Base-by-base conservation (phyloP, 2,888 invertebrate genomes). In the Dicycla oo region DNA sequence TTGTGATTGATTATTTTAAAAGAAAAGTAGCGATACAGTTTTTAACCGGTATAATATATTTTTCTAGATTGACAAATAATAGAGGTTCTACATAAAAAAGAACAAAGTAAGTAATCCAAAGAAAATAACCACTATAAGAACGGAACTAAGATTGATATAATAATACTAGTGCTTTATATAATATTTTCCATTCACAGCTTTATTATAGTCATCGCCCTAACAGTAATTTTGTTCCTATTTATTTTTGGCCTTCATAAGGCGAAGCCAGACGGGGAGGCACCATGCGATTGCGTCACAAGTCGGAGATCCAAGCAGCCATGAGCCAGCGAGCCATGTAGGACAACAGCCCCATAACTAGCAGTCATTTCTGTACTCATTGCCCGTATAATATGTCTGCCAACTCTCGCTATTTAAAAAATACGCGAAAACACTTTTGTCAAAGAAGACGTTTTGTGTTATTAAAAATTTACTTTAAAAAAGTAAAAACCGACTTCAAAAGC, bases 241-340 rank as follows among this genome's bases (percentile, higher is more conserved):
- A 75, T 58, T 49, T 66, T 67, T 74, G 82, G 80, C 81, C 75
- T 82, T 75, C 82, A 85, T 85, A 85, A 84, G 84, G 86, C 68
- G 81, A 85, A 85, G 83, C 88, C 87, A 94, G 94, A 94, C 94
- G 87, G 81, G 78, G 80, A 77, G 94, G 91, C 94, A 88, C 93
- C 93, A 84, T 75, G 73, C 71, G 80, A 81, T 91, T 92, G 88
- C 81, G 82, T 87, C 83, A 84, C 81, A 72, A 72, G 70, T 80
- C 78, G 72, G 80, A 80, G 78, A 84, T 82, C 81, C 82, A 86
- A 82, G 88, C 87, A 86, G 73, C 86, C 81, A 89, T 88, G 87
- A 86, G 74, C 86, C 81, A 88, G 88, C 87, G 87, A 85, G 77
- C 85, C 84, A 90, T 88, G 85, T 88, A 88, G 87, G 87, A 88